These are phyloP conservation scores for Agrilus planipennis DNA, from an alignment of 1,140 invertebrate species.

Conservation along the genomic window DNA sequence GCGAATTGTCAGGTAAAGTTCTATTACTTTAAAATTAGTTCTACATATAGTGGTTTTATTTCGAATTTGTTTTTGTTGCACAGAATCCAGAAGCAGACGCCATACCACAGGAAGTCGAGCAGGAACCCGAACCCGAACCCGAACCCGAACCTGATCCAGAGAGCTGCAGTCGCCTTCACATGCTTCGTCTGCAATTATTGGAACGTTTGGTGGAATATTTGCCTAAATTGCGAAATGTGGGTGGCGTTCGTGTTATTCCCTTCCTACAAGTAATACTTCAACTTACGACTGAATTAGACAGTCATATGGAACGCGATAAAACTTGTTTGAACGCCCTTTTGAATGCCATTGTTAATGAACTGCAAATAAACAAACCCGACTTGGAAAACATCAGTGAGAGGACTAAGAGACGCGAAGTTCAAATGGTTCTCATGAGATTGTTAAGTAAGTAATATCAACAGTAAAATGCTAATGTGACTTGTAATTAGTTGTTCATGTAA, in stretches of 20 bases:
- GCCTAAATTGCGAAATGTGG: conserved; percentile 45
- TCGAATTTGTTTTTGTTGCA: neutral
- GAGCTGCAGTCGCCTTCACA: conserved; percentile 44
- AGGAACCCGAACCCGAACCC: conserved; percentile 20
- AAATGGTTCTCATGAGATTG: conserved; percentile 77
- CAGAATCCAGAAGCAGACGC: conserved; percentile 27
- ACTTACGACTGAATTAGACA: conserved; percentile 81
- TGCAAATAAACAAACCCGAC: conserved; percentile 58
- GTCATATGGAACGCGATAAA: conserved; percentile 67
- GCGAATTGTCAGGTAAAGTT: conserved; percentile 12
- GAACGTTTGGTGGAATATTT: conserved; percentile 52
- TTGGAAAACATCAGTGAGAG: conserved; percentile 43
- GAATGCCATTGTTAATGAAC: conserved; percentile 58
- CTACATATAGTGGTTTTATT: neutral
- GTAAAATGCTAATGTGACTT: too few relatives aligned
- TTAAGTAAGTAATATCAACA: conserved; percentile 46
- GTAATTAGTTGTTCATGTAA: too few relatives aligned
- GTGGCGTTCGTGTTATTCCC: conserved; percentile 77
- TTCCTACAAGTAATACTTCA: conserved; percentile 83
- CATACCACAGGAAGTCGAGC: conserved; percentile 15
- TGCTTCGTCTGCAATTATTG: conserved; percentile 53
- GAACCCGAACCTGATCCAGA: conserved; percentile 39
- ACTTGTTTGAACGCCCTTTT: conserved; percentile 64
- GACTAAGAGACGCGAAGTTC: conserved; percentile 62
- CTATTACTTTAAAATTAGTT: too few relatives aligned